Base-by-base conservation (phyloP, 2,113 vertebrate genomes). In the Coryphaenoides rupestris region DNA sequence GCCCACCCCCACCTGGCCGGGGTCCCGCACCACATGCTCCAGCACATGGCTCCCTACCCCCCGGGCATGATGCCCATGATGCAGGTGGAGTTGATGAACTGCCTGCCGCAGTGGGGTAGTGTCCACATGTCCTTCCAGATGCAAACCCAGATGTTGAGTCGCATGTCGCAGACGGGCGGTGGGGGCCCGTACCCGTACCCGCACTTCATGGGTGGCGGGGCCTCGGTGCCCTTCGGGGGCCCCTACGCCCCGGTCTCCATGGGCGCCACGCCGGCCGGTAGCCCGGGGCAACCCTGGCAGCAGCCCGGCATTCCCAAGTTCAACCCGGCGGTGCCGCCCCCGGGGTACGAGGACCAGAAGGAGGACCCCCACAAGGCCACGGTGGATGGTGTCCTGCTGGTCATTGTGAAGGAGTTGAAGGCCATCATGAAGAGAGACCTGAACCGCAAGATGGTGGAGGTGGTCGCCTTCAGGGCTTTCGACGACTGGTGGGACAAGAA, bases 401-500 rank as follows among this genome's bases (percentile, higher is more conserved):
- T 98, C 66, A 95, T 98, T 0, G 93, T 99, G 74, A 98, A 98
- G 70, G 98, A 99, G n/a, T 92, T 99, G 5, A 99, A 99, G 85
- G 94, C 94, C 77, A 98, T 98, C 86, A 99, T 99, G 98, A 99
- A 98, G 84, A 92, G 94, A 55, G 98, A 99, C 88, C 90, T 99
- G 68, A 99, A 97, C 84, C 92, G 95, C 57, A 98, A 98, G 86
- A 99, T 99, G 96, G 98, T 99, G 45, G 98, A 99, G 86, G 95
- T 97, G 84, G 96, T 99, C 65, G 98, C 98, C 0, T 99, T 99
- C 65, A 92, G 96, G 76, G 94, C 96, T 1, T 99, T 98, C 0
- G 98, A 99, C 2, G 96, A 98, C 54, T 99, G 98, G 98, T 99
- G 98, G 97, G 96, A 96, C 61, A 97, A 95, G 86, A 96, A 99